phyloP scores from a whole-genome alignment of 2,797 vertebrate species.

The Varecia variegata region DNA sequence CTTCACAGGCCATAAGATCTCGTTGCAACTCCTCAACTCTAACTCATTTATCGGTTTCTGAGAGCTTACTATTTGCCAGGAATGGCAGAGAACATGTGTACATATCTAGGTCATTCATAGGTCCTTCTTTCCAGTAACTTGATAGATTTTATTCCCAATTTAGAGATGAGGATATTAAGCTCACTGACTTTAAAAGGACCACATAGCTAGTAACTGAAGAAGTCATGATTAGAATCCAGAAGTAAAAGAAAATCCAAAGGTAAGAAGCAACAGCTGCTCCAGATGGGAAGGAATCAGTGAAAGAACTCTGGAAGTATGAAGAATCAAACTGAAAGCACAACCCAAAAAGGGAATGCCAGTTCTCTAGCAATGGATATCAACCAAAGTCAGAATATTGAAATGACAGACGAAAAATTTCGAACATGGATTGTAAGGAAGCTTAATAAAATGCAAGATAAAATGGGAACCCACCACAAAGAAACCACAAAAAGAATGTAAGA shows the following conservation, averaged over 20 bases:
- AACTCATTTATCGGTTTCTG: neutral
- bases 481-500: too few relatives aligned
- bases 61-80: neutral
- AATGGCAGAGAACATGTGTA: neutral
- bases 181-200: neutral
- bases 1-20: neutral
- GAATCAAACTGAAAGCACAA: too few relatives aligned
- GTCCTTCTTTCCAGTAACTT: neutral
- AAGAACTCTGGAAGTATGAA: too few relatives aligned
- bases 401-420: too few relatives aligned
- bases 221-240: neutral
- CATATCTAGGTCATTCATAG: neutral
- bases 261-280: too few relatives aligned
- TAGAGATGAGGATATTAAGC: neutral
- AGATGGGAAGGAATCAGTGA: too few relatives aligned
- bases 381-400: too few relatives aligned
- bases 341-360: too few relatives aligned
- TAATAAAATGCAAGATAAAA: too few relatives aligned
- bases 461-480: too few relatives aligned
- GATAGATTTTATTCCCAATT: neutral
- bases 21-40: neutral
- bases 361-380: too few relatives aligned
- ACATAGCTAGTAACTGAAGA: neutral
- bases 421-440: too few relatives aligned
- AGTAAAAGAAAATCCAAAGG: neutral